Conservation (phyloP, 1,140 invertebrate genomes). For the Portunus trituberculatus region DNA sequence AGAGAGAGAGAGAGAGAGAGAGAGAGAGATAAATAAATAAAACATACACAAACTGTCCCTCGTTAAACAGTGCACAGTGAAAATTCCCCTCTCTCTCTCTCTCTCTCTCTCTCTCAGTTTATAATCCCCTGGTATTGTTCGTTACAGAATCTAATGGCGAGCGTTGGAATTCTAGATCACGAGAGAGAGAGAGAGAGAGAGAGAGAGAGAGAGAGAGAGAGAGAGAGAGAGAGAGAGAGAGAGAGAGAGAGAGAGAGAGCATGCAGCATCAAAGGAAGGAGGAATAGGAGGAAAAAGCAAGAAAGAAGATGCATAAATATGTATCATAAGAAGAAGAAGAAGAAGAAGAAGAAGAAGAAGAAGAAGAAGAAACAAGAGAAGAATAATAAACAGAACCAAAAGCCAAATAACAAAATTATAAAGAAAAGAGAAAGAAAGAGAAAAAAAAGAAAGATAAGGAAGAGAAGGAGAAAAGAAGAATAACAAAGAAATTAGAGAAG, state of each 20-base stretch:
- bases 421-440: not conserved
- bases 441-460: not conserved
- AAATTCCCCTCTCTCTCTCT: too few relatives aligned
- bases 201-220: not conserved
- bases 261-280: not conserved
- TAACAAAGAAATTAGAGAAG: not conserved
- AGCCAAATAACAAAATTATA: not conserved
- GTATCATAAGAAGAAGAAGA: not conserved
- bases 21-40: too few relatives aligned
- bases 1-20: too few relatives aligned
- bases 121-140: too few relatives aligned
- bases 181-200: too few relatives aligned
- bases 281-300: not conserved
- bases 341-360: not conserved
- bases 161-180: too few relatives aligned
- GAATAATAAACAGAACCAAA: not conserved
- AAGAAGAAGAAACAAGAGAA: not conserved
- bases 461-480: slow-evolving; percentile 4
- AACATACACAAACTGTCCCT: too few relatives aligned
- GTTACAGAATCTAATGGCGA: too few relatives aligned
- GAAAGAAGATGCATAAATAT: not conserved
- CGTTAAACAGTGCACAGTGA: too few relatives aligned
- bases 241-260: slow-evolving; percentile 30
- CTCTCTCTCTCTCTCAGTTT: too few relatives aligned
- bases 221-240: slow-evolving; percentile 39